Percentiles rank a stretch among this genome's conserved stretches.
phyloP scores from a whole-genome alignment of 2,888 invertebrate genomes.

The Rhagophthalmus giganteus region DNA sequence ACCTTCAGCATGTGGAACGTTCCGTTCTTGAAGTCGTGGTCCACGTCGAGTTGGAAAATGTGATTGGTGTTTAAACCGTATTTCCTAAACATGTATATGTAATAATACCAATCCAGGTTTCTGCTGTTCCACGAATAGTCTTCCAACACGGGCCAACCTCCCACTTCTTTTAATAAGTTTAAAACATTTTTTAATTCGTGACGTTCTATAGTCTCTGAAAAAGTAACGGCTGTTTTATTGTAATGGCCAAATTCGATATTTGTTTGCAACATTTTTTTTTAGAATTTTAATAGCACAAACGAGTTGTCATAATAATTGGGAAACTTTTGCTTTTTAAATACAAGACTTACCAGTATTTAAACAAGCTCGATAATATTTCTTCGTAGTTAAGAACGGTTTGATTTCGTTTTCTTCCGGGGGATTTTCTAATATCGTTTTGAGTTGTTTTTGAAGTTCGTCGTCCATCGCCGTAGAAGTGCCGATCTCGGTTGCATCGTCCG shows the following conservation, averaged over 20 bases:
- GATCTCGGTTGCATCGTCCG: conserved; percentile 70
- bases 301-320: no score
- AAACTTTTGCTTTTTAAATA: no score
- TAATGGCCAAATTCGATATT: neutral
- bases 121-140: conserved; percentile 67
- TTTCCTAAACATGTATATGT: conserved; percentile 27
- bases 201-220: conserved; percentile 72
- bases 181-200: conserved; percentile 66
- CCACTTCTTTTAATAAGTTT: conserved; percentile 59
- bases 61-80: conserved; percentile 27
- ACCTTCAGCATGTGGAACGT: conserved; percentile 31
- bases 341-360: conserved; percentile 50
- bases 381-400: conserved; percentile 53
- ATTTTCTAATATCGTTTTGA: conserved; percentile 51
- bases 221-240: neutral
- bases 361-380: conserved; percentile 55
- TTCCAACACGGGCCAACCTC: conserved; percentile 87
- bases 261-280: conserved; percentile 1
- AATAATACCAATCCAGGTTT: conserved; percentile 36
- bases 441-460: conserved; percentile 54
- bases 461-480: conserved; percentile 54
- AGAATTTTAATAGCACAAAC: no score
- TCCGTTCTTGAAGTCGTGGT: conserved; percentile 34
- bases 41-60: conserved; percentile 28
- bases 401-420: conserved; percentile 47